phyloP scores from a whole-genome alignment of 2,797 vertebrate species.

The Delichon dasypus region DNA sequence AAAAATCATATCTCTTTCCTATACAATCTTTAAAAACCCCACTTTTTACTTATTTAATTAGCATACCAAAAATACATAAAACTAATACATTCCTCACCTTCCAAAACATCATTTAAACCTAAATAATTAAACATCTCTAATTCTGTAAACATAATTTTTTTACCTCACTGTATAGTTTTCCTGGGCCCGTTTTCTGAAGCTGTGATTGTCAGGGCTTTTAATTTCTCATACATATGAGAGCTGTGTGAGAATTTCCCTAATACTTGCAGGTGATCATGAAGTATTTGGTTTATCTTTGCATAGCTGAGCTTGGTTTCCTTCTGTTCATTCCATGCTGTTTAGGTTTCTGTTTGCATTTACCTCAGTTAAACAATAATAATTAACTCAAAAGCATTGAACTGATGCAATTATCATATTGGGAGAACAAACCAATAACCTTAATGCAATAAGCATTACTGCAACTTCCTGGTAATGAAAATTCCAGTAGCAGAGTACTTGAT shows the following conservation, averaged over 20 bases:
- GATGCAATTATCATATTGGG: neutral
- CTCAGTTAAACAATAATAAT: constrained; percentile 22
- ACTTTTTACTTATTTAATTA: too few relatives aligned
- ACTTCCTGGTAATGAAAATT: constrained; percentile 52
- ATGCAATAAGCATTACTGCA: neutral
- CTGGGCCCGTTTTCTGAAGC: neutral
- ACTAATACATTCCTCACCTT: too few relatives aligned
- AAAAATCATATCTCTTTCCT: too few relatives aligned
- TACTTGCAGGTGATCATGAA: neutral
- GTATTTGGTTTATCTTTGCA: neutral
- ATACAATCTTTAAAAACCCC: too few relatives aligned
- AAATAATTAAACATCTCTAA: too few relatives aligned
- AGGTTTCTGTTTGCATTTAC: constrained; percentile 12
- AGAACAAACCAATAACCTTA: neutral
- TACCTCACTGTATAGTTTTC: neutral
- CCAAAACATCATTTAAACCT: too few relatives aligned
- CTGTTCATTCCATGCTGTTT: neutral
- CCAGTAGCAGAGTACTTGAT: neutral
- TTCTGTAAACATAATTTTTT: neutral
- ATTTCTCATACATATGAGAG: neutral
- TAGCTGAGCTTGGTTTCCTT: neutral
- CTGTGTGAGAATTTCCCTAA: neutral
- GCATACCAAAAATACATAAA: too few relatives aligned
- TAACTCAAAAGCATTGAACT: constrained; percentile 5
- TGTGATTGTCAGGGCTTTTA: neutral